Evolutionary conservation across 2,888 invertebrate genomes (phyloP).

Genomic region (Drosophila silvestris): DNA sequence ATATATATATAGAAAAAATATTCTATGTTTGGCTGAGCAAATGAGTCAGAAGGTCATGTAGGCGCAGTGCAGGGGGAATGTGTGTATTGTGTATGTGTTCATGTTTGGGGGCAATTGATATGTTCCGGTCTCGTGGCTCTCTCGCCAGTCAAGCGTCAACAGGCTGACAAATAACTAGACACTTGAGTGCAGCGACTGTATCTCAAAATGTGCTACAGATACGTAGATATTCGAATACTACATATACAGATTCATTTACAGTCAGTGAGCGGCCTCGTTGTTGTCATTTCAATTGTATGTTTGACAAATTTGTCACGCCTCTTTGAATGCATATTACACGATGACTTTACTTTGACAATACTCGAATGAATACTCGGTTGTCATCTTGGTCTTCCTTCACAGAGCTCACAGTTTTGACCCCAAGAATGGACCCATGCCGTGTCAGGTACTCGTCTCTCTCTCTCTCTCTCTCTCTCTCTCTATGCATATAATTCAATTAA

Average conservation of each 20-base stretch:
- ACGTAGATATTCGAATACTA: neutral
- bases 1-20: neutral
- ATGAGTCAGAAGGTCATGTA: constrained; percentile 63
- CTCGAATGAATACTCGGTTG: neutral
- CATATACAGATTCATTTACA: constrained; percentile 16
- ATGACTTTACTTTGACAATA: constrained; percentile 16
- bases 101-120: constrained; percentile 64
- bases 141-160: constrained; percentile 68
- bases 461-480: neutral
- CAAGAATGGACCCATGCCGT: constrained; percentile 34
- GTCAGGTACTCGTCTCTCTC: constrained; percentile 50
- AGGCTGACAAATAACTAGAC: constrained; percentile 55
- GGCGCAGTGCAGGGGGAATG: constrained; percentile 26
- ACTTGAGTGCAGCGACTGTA: constrained; percentile 40
- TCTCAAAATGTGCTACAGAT: constrained; percentile 33
- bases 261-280: constrained; percentile 26
- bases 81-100: neutral
- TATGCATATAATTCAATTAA: constrained; percentile 65
- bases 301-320: constrained; percentile 64
- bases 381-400: neutral
- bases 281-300: constrained; percentile 47
- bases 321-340: constrained; percentile 26
- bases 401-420: constrained; percentile 40
- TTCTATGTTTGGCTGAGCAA: constrained; percentile 40
- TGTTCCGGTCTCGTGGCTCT: constrained; percentile 72